Percentiles rank a stretch among this genome's conserved stretches.
phyloP scores from a whole-genome alignment of 2,888 invertebrate species.

The Mesopsocus fuscifrons region DNA sequence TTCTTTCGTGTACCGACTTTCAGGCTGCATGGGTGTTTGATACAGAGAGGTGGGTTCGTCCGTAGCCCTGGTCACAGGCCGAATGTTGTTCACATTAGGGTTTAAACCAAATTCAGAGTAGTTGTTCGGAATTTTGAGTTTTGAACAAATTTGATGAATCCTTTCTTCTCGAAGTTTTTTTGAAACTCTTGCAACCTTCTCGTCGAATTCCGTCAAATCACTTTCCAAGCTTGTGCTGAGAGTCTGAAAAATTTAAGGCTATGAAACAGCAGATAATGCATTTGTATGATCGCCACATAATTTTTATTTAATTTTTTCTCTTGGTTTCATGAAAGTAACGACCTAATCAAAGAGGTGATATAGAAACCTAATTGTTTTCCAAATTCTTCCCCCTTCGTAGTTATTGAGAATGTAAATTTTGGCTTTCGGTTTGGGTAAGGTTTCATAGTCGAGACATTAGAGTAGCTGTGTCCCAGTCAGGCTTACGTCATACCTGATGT shows the following conservation, averaged over 20 bases:
- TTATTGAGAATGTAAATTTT: no score
- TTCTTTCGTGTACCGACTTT: neutral
- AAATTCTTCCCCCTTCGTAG: no score
- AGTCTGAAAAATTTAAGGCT: constrained; percentile 17
- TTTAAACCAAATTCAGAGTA: neutral
- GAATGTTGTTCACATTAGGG: neutral
- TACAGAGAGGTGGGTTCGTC: neutral
- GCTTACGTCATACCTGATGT: no score
- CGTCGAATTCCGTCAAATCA: constrained; percentile 20
- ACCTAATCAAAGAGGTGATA: no score
- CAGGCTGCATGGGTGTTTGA: constrained; percentile 4
- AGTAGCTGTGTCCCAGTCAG: no score
- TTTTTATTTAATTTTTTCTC: no score
- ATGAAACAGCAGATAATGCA: no score
- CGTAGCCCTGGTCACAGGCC: neutral
- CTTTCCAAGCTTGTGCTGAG: constrained; percentile 20
- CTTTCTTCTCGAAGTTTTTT: constrained; percentile 18
- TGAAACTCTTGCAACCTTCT: constrained; percentile 17
- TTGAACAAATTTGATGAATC: constrained; percentile 16
- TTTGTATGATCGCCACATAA: no score
- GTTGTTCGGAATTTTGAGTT: constrained; percentile 14
- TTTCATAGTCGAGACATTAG: no score
- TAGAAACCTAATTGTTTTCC: no score
- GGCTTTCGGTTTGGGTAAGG: no score
- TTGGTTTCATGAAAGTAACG: no score